Evolutionary conservation across 2,888 invertebrate species (phyloP).

Genomic region (Drosophila crucigera): DNA sequence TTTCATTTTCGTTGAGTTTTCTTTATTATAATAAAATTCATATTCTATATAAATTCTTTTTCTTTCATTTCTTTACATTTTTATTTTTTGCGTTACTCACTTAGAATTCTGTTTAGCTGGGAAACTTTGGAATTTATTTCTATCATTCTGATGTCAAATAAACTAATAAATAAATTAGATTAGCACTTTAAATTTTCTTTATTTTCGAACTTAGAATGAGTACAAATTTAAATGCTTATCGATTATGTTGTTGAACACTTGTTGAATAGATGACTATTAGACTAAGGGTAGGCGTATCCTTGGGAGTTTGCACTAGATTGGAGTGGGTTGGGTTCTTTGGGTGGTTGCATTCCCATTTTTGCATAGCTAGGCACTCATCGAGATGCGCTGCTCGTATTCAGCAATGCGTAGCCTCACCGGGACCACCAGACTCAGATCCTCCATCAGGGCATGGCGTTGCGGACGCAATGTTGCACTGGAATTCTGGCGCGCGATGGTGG

Average conservation of each 20-base stretch:
- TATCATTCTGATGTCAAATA: too few relatives aligned
- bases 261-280: constrained; percentile 12
- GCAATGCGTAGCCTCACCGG: constrained; percentile 82
- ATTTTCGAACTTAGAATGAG: constrained; percentile 1
- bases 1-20: background rate
- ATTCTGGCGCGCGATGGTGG: constrained; percentile 70
- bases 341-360: constrained; percentile 1
- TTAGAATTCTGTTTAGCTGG: background rate
- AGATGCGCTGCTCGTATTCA: constrained; percentile 80
- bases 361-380: constrained; percentile 51
- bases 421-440: constrained; percentile 81
- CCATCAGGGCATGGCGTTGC: constrained; percentile 81
- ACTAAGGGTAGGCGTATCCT: constrained; percentile 41
- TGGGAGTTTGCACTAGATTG: constrained; percentile 54
- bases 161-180: background rate
- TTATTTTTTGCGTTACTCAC: background rate
- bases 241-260: constrained; percentile 32
- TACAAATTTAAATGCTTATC: constrained; percentile 14
- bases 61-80: background rate
- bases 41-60: background rate
- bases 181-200: background rate
- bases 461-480: constrained; percentile 67
- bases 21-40: background rate
- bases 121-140: background rate
- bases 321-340: background rate